Evolutionary conservation across 2,113 vertebrate genomes (phyloP), one percentile per base, ranked within the genome.

Genomic region (Suricata suricatta): DNA sequence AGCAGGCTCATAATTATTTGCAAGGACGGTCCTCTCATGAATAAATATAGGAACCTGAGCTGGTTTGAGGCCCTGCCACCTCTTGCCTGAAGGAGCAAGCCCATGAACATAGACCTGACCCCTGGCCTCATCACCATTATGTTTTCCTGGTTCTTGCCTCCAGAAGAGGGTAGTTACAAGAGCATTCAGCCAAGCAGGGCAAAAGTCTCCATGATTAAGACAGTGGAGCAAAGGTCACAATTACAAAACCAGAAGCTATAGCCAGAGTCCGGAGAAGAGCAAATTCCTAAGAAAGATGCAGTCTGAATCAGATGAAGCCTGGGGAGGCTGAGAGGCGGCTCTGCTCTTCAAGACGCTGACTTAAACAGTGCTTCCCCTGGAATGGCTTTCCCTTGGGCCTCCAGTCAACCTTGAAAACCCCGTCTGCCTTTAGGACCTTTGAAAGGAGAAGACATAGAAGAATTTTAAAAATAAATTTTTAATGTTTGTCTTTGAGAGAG

Each of bases 121-220:
- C 84, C 64, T 66, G 64, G 41, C 83, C 72, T 93, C 93, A 76
- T 90, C 94, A 86, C 35, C 81, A 50, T 47, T 54, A 17, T 33
- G 81, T 96, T 81, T 82, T 90, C 85, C 84, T 81, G 60, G 29
- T 19, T 84, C 5, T 80, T 81, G 79, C 72, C 81, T 96, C 72
- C 84, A 35, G 76, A 96, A 95, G 76, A 95, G 66, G 21, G 52
- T 96, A 96, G 95, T 96, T 96, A 97, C 85, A 97, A 77, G 90
- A 52, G 31, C 33, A 23, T 88, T 97, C 90, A 90, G 77, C 88
- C 84, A 95, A 97, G 60, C 38, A 33, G 96, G 97, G 97, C 95
- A 96, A 93, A 98, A 96, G 96, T 98, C 95, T 96, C 80, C 82
- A 31, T 80, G 90, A 97, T 98, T 97, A 97, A 96, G 90, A 96